Conservation (phyloP, 2,888 invertebrate species). For the Acholoe squamosa region DNA sequence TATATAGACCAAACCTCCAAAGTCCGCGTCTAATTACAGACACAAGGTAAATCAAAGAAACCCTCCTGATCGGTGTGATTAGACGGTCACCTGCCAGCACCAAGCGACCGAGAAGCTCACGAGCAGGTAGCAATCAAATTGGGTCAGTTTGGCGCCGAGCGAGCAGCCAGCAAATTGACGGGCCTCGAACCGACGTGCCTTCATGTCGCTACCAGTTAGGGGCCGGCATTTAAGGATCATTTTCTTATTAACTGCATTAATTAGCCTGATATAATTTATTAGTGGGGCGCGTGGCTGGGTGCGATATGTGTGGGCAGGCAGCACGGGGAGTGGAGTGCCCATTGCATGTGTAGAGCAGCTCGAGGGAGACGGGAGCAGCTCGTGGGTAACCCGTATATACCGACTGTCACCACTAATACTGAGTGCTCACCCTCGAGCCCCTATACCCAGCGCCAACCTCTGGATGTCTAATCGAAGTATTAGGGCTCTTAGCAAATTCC, state of each 20-base stretch:
- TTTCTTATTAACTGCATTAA: conserved; percentile 61
- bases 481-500: too few relatives aligned
- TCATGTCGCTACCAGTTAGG: conserved; percentile 55
- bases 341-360: conserved; percentile 20
- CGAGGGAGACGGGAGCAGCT: background rate
- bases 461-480: too few relatives aligned
- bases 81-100: background rate
- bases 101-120: conserved; percentile 32
- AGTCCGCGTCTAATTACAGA: conserved; percentile 23
- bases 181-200: conserved; percentile 48
- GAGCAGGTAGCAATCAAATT: conserved; percentile 60
- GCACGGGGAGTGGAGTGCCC: conserved; percentile 24
- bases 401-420: conserved; percentile 19
- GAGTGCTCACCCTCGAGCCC: background rate
- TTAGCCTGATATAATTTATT: conserved; percentile 63
- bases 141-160: conserved; percentile 53
- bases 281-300: conserved; percentile 42
- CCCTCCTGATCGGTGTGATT: background rate
- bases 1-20: background rate
- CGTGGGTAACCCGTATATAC: background rate
- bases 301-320: conserved; percentile 37
- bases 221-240: conserved; percentile 51
- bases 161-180: conserved; percentile 20
- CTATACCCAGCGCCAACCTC: too few relatives aligned
- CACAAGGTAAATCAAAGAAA: conserved; percentile 1